Conservation (phyloP, 2,888 invertebrate species). For the Teleogryllus oceanicus region DNA sequence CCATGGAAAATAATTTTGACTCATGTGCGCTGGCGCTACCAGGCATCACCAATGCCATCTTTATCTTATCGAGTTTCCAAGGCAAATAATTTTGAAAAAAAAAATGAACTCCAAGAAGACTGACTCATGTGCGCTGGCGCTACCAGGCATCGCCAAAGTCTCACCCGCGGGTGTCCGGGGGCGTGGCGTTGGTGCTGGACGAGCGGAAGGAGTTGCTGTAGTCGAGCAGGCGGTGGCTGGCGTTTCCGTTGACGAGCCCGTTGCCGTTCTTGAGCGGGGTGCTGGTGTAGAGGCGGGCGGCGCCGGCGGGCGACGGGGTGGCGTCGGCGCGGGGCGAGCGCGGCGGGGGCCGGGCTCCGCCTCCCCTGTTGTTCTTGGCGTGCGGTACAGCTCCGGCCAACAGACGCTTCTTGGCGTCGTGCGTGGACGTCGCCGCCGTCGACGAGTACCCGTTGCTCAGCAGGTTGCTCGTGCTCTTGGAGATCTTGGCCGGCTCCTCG, state of each 20-base stretch:
- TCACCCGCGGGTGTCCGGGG: slow-evolving; percentile 23
- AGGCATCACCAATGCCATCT: too few relatives aligned
- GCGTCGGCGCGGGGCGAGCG: slow-evolving; percentile 31
- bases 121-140: too few relatives aligned
- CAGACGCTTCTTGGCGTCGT: slow-evolving; percentile 60
- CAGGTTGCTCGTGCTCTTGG: slow-evolving; percentile 74
- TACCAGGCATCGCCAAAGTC: too few relatives aligned
- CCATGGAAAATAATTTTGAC: too few relatives aligned
- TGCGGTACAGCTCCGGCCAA: slow-evolving; percentile 68
- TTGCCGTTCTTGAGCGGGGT: slow-evolving; percentile 44
- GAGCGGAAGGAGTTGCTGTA: slow-evolving; percentile 41
- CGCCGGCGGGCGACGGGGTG: slow-evolving; percentile 27
- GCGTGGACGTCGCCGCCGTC: slow-evolving; percentile 48
- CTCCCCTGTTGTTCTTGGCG: slow-evolving; percentile 58
- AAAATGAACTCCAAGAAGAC: too few relatives aligned
- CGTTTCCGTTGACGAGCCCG: slow-evolving; percentile 33
- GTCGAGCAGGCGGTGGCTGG: slow-evolving; percentile 34
- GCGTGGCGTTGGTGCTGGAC: slow-evolving; percentile 32
- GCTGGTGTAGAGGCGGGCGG: slow-evolving; percentile 33
- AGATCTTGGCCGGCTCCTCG: slow-evolving; percentile 53
- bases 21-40: too few relatives aligned
- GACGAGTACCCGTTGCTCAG: slow-evolving; percentile 49
- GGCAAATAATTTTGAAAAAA: too few relatives aligned
- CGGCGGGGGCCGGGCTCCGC: slow-evolving; percentile 25
- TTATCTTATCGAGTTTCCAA: too few relatives aligned